Evolutionary conservation across 53 echinoderm and acorn worm species (phyloP), one percentile per base, ranked within the genome.

Genomic region (Crossaster papposus): DNA sequence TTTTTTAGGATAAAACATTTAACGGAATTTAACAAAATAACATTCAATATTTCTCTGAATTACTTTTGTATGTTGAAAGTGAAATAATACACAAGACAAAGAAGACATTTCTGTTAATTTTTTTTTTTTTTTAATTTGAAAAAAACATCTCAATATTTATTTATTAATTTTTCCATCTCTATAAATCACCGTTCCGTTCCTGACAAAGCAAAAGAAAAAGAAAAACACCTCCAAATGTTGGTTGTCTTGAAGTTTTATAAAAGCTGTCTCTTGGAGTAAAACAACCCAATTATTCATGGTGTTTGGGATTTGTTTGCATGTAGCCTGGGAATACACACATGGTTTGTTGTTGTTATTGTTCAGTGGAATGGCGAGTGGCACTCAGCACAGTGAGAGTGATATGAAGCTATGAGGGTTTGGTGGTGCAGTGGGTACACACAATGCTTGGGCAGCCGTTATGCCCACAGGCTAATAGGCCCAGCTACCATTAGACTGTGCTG

Each of bases 291-390:
- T 78, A 78, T 78, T 78, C 78, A 78, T 78, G 26, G 78, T 22
- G 51, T 38, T 44, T 22, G 33, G 78, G 58, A 17, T 18, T 15
- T 14, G 6, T 58, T 32, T 34, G 74, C 31, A 36, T 73, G 33
- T 34, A 73, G 74, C 15, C 17, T 0, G 33, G 74, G 33, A 2
- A 30, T 30, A 33, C 2, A 32, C 22, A 10, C 33, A 73, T 36
- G 74, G 44, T 44, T 36, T 36, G 74, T 17, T 35, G 74, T 35
- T 73, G 74, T 73, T 73, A 73, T 78, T 50, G 78, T 50, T 78
- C n/a, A 50, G 50, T 26, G 38, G 78, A 50, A 50, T 78, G 78
- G 51, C 24, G 78, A 51, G 50, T 36, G 76, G 76, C n/a, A 22
- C 34, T 33, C 14, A 14, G 76, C 34, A 14, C 34, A 14, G 15